Evolutionary conservation across 2,888 invertebrate species (phyloP).

Genomic region (Ctenicera cuprea): DNA sequence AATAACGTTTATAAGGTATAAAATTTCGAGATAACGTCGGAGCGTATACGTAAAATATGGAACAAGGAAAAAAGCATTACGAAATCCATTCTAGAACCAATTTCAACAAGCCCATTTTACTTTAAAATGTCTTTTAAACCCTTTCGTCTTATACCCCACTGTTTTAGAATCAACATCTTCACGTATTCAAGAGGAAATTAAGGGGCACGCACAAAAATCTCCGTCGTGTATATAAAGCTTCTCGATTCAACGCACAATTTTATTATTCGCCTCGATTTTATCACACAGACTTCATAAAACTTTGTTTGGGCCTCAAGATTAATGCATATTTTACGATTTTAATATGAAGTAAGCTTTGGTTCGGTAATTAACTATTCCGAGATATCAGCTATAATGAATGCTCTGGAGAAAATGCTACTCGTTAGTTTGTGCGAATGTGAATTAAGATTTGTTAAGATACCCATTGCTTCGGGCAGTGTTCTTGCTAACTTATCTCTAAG

Average conservation of each 20-base stretch:
- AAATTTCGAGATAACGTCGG: neutral
- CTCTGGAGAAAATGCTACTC: constrained; percentile 58
- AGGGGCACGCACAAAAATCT: constrained; percentile 66
- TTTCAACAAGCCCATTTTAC: constrained; percentile 35
- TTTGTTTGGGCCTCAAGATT: constrained; percentile 66
- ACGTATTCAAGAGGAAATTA: constrained; percentile 66
- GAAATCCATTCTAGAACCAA: constrained; percentile 27
- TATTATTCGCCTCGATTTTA: constrained; percentile 70
- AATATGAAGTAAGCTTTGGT: constrained; percentile 66
- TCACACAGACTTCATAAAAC: constrained; percentile 69
- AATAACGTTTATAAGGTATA: no score
- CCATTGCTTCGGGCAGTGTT: constrained; percentile 45
- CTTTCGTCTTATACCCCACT: constrained; percentile 61
- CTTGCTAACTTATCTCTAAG: constrained; percentile 41
- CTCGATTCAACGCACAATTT: constrained; percentile 68
- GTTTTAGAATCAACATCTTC: constrained; percentile 64
- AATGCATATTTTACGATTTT: constrained; percentile 70
- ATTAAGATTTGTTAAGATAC: constrained; percentile 58
- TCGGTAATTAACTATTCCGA: constrained; percentile 67
- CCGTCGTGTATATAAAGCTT: constrained; percentile 63
- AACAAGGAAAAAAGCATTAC: constrained; percentile 18
- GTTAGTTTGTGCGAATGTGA: constrained; percentile 58
- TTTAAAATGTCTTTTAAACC: constrained; percentile 54
- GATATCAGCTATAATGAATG: constrained; percentile 62
- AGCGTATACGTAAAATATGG: constrained; percentile 2